phyloP scores from a whole-genome alignment of 2,113 vertebrate genomes.

The Columba livia region DNA sequence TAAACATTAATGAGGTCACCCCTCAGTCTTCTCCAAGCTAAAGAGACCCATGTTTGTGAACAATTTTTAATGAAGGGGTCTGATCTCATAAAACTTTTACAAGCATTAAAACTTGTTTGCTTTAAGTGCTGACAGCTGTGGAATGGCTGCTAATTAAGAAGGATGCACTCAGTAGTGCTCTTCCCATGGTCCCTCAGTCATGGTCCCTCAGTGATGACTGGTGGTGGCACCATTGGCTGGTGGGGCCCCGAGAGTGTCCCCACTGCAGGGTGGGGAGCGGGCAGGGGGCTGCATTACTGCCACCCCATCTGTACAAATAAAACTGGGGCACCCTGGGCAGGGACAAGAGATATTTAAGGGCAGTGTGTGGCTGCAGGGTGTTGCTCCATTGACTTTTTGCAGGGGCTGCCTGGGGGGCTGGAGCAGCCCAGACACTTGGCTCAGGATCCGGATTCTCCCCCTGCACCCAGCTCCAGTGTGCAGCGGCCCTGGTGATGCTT shows the following conservation, averaged over 20 bases:
- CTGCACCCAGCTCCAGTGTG: accelerated
- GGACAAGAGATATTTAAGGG: neutral
- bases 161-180: accelerated
- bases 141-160: neutral
- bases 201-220: accelerated
- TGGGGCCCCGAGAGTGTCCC: accelerated
- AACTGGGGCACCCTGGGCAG: no score
- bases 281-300: neutral
- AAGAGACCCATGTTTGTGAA: accelerated
- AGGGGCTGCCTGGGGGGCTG: accelerated
- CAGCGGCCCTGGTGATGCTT: accelerated
- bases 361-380: accelerated
- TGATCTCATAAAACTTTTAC: neutral
- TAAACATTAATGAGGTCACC: no score
- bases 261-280: accelerated
- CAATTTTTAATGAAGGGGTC: neutral
- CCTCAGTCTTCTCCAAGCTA: no score
- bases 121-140: neutral
- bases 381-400: neutral
- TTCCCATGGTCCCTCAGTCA: accelerated
- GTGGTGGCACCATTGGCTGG: accelerated
- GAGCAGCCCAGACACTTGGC: accelerated
- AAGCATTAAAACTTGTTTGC: neutral
- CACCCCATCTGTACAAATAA: accelerated
- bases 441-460: neutral